Evolutionary conservation across 2,888 invertebrate genomes (phyloP), one percentile per base, ranked within the genome.

Genomic region (Drosophila mimetica): DNA sequence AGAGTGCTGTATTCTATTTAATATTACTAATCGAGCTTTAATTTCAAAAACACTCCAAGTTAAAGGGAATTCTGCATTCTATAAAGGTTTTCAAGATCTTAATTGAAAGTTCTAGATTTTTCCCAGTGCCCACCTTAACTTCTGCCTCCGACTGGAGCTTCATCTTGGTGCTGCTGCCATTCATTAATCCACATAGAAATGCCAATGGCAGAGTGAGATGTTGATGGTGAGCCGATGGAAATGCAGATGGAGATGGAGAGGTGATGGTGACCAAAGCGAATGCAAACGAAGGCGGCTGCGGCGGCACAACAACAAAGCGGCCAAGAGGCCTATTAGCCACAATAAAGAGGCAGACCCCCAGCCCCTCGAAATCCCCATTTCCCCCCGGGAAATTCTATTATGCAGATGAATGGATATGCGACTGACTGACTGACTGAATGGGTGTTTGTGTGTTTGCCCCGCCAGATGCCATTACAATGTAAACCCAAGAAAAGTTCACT

Each of bases 401-500:
- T 84, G 84, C 86, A 84, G 84, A 77, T 84, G 83, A 80, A 77
- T 84, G 78, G 71, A 54, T 67, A 44, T 55, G 52, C 32, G 51
- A 50, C 67, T 51, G 65, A 42, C 63, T 50, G 64, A 20, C 51
- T 34, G 42, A 20, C 32, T 53, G 65, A 48, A 58, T 61, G 47
- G 64, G 37, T 72, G 52, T 60, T 50, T 81, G 72, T 50, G 70
- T 79, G 71, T 88, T 82, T 86, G 80, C 73, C 70, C 74, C 74
- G 72, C 75, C 89, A 87, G 87, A 78, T 88, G 86, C 86, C 86
- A 88, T 84, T 88, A 84, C 88, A 88, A 84, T 87, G 87, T 77
- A 84, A 87, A 88, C 86, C 77, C 74, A 76, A 83, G 75, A 88
- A 81, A 77, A 81, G 86, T 84, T 79, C 78, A 85, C 79, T 78